Percentiles rank a stretch among this genome's conserved stretches.
Evolutionary conservation across 2,113 vertebrate species (phyloP).

Genomic region (Paracanthobrama guichenoti): DNA sequence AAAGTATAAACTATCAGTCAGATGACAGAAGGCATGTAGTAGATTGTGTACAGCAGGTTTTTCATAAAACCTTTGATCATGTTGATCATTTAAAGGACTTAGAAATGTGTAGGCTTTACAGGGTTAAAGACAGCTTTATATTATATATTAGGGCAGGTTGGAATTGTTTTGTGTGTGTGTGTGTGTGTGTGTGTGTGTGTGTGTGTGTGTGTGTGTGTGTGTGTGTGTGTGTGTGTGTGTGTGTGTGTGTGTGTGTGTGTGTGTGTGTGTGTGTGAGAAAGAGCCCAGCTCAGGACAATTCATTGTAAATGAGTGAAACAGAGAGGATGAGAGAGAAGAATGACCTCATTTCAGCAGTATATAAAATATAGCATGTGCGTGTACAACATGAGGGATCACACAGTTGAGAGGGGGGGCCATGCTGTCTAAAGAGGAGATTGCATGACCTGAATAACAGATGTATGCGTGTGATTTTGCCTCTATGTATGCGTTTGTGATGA

Average conservation of each 20-base stretch:
- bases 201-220: background rate
- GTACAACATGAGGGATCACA: conserved; percentile 16
- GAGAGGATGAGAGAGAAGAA: conserved; percentile 31
- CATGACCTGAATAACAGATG: conserved; percentile 46
- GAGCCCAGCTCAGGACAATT: background rate
- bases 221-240: background rate
- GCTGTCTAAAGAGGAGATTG: conserved; percentile 45
- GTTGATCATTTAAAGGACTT: background rate
- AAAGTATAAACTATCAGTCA: too few relatives aligned
- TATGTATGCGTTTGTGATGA: conserved; percentile 37
- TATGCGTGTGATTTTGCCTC: conserved; percentile 16
- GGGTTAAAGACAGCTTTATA: background rate
- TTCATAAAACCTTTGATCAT: too few relatives aligned
- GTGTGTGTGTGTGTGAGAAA: background rate
- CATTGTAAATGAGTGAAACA: conserved; percentile 27
- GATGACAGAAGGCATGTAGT: too few relatives aligned
- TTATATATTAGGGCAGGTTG: background rate
- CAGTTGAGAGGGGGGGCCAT: background rate
- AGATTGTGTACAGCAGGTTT: too few relatives aligned
- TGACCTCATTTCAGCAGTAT: conserved; percentile 52
- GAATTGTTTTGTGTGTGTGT: background rate
- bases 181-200: background rate
- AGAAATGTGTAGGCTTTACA: background rate
- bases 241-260: background rate
- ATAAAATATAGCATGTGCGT: conserved; percentile 41